Base-by-base conservation (phyloP, 2,113 vertebrate genomes). In the Nesoenas mayeri region DNA sequence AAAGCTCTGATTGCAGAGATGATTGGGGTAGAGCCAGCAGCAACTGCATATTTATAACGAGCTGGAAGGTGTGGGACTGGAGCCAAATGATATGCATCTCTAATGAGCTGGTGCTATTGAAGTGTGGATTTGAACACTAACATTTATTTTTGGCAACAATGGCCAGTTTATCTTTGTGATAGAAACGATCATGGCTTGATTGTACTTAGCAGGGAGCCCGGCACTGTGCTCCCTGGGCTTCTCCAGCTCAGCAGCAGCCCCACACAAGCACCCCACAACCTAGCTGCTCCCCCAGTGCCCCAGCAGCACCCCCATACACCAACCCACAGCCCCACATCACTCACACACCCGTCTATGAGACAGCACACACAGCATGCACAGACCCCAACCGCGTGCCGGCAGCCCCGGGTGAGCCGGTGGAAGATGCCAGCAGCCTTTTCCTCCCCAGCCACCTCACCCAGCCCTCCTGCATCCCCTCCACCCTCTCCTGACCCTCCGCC, bases 1-100 rank as follows among this genome's bases (percentile, higher is more conserved):
- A 99, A 99, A 98, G 98, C 99, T 99, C 99, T 99, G 99, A 99
- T 99, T 99, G 99, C 99, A 98, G 99, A 98, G 99, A 98, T 99
- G 99, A 99, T 99, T 99, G 98, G 98, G 98, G 98, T 96, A 98
- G 98, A 96, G 98, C 99, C 99, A 98, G 98, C 98, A 99, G 99
- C 98, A 98, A 98, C 98, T 98, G 98, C 98, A 98, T 98, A 98
- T 98, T 98, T 98, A 98, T 99, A 99, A 99, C 98, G 98, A 99
- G 98, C 98, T 98, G 98, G 98, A 99, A 99, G 99, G 98, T 99
- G 98, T 98, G 99, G 99, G 99, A 99, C 98, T 97, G 96, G 97
- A 98, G 99, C 99, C 99, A 99, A 99, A 98, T 97, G 98, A 98
- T 98, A 98, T 98, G 98, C 99, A 99, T 99, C 98, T 97, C 98